phyloP scores from a whole-genome alignment of 1,140 invertebrate genomes.

The Telenomus remus region DNA sequence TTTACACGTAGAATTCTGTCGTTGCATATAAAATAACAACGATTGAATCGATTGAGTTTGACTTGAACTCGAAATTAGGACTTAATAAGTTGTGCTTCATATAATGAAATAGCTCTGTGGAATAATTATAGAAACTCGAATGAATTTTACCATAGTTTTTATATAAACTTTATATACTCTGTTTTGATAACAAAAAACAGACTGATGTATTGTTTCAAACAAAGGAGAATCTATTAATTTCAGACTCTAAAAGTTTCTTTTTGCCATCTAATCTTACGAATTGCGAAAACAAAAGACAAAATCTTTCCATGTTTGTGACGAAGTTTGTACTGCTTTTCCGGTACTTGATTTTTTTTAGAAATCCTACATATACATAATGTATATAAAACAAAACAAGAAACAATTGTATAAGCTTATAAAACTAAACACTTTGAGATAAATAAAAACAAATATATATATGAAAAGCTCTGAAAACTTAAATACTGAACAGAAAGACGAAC shows the following conservation, averaged over 20 bases:
- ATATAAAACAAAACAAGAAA: constrained; percentile 25
- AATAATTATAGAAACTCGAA: constrained; percentile 8
- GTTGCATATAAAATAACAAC: constrained; percentile 9
- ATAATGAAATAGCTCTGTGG: constrained; percentile 7
- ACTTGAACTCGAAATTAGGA: constrained; percentile 11
- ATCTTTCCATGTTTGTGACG: constrained; percentile 5
- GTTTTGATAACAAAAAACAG: constrained; percentile 16
- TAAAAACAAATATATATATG: constrained; percentile 13
- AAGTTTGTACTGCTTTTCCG: constrained; percentile 9
- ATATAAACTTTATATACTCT: constrained; percentile 41
- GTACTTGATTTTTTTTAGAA: constrained; percentile 14
- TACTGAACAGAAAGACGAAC: constrained; percentile 2
- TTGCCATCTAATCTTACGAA: constrained; percentile 15
- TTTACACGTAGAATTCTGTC: constrained; percentile 22
- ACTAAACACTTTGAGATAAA: constrained; percentile 1
- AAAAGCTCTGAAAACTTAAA: neutral
- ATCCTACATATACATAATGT: neutral
- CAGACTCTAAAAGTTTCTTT: constrained; percentile 29
- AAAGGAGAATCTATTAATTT: too few species aligned
- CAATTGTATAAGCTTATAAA: constrained; percentile 26
- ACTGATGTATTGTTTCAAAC: constrained; percentile 9
- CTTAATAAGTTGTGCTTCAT: neutral
- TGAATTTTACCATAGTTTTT: constrained; percentile 28
- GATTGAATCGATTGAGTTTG: neutral
- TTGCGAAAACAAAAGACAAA: neutral